These are phyloP conservation scores for Lutraria rhynchaena DNA, from an alignment of 1,140 invertebrate species.

Conservation along the genomic window DNA sequence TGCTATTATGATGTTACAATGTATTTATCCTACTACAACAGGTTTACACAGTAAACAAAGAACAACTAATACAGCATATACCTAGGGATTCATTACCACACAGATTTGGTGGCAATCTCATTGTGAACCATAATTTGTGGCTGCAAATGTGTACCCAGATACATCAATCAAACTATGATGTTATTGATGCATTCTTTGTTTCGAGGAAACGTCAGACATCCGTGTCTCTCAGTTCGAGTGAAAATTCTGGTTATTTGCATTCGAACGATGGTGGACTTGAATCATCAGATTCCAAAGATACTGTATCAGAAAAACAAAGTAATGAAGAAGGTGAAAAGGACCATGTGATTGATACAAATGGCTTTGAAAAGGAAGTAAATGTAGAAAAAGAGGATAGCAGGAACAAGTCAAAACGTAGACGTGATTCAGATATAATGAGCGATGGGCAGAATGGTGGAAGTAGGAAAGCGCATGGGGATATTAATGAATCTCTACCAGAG, in stretches of 20 bases:
- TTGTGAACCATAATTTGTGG: conserved; percentile 95
- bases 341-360: conserved; percentile 65
- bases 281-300: conserved; percentile 83
- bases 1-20: background rate
- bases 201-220: conserved; percentile 54
- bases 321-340: conserved; percentile 78
- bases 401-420: conserved; percentile 62
- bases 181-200: conserved; percentile 73
- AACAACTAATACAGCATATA: conserved; percentile 85
- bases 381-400: conserved; percentile 68
- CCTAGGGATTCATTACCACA: conserved; percentile 90
- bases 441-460: conserved; percentile 57
- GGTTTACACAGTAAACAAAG: conserved; percentile 96
- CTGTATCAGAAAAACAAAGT: conserved; percentile 81
- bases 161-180: conserved; percentile 63
- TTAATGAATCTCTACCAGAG: conserved; percentile 30
- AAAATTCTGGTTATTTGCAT: conserved; percentile 69
- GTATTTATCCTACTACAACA: conserved; percentile 68
- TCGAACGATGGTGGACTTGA: conserved; percentile 80
- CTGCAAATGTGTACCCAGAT: conserved; percentile 88
- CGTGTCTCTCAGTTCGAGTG: conserved; percentile 70
- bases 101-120: conserved; percentile 92
- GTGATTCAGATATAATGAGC: conserved; percentile 56
- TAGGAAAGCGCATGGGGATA: conserved; percentile 50
- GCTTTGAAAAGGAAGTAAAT: conserved; percentile 69